These are phyloP conservation scores for Agrochola litura DNA, from an alignment of 2,888 invertebrate genomes.

Conservation along the genomic window DNA sequence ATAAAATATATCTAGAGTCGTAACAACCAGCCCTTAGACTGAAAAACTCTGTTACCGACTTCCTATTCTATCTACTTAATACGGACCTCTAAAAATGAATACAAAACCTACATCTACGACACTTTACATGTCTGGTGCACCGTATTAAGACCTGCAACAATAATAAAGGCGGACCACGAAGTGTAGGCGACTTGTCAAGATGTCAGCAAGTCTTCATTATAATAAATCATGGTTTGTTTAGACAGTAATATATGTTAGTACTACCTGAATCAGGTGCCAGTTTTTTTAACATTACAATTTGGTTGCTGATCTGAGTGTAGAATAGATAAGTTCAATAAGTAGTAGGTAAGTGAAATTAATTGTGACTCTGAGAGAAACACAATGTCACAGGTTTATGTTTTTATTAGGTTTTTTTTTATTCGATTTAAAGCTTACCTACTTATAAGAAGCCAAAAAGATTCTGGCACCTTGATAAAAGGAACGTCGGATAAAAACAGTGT, in stretches of 20 bases:
- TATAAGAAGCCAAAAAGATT: neutral
- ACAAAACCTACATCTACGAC: neutral
- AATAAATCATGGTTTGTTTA: conserved; percentile 55
- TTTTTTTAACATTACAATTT: conserved; percentile 32
- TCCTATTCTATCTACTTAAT: neutral
- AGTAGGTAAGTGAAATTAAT: neutral
- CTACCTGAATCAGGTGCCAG: conserved; percentile 36
- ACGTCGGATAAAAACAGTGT: neutral
- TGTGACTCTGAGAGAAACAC: neutral
- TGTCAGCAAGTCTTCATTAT: conserved; percentile 40
- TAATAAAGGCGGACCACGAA: conserved; percentile 13
- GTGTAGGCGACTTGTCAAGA: conserved; percentile 52
- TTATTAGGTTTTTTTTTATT: neutral
- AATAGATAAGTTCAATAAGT: neutral
- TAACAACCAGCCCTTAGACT: neutral
- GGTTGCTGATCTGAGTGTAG: neutral
- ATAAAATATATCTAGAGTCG: too few species aligned
- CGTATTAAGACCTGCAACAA: conserved; percentile 35
- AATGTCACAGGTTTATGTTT: neutral
- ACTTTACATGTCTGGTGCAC: conserved; percentile 15
- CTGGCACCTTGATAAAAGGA: neutral
- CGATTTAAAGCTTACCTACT: neutral
- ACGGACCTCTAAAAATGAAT: neutral
- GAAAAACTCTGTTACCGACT: neutral
- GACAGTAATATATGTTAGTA: conserved; percentile 53